phyloP scores from a whole-genome alignment of 1,140 invertebrate genomes.

The Parasteatoda tepidariorum region DNA sequence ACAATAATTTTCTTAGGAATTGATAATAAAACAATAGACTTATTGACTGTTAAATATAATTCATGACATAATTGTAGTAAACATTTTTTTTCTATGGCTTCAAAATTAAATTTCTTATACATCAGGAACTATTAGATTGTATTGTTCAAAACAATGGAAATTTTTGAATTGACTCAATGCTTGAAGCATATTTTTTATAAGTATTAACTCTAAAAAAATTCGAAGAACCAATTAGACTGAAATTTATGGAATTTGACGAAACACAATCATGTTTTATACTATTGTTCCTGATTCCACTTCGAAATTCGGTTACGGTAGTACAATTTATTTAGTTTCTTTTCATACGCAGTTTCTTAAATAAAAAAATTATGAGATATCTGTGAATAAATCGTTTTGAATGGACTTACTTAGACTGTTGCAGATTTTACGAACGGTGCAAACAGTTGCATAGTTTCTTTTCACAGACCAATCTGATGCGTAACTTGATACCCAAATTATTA shows the following conservation, averaged over 20 bases:
- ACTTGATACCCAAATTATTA: slow-evolving; percentile 70
- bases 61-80: no score
- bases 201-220: no score
- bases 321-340: not conserved
- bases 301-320: not conserved
- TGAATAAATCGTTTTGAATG: not conserved
- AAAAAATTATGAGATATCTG: not conserved
- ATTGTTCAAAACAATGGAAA: no score
- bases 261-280: not conserved
- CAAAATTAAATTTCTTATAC: no score
- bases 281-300: not conserved
- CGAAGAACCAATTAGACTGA: slow-evolving; percentile 76
- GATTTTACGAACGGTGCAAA: slow-evolving; percentile 57
- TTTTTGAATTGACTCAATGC: no score
- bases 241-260: slow-evolving; percentile 73
- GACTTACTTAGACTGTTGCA: slow-evolving; percentile 57
- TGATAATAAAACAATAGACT: no score
- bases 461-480: slow-evolving; percentile 70
- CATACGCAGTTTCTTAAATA: not conserved
- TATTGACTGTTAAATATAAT: no score
- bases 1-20: no score
- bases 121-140: no score
- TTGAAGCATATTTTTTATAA: no score
- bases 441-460: slow-evolving; percentile 23
- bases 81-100: no score